Evolutionary conservation across 1,140 invertebrate genomes (phyloP).

Genomic region (Bacillus rossius): DNA sequence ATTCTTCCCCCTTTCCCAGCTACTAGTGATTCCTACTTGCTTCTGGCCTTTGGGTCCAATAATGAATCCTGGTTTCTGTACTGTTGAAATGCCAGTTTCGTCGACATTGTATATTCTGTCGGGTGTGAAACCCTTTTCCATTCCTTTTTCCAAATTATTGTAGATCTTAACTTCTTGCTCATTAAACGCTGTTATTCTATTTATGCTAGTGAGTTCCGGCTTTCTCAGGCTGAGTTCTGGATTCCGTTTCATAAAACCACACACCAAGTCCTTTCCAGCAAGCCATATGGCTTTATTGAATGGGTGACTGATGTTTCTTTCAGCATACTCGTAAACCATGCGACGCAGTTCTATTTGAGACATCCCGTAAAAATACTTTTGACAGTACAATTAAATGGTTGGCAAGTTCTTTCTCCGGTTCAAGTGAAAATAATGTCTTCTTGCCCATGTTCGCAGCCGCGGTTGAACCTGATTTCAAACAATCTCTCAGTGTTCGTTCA

Average conservation of each 20-base stretch:
- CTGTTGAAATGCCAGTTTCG: conserved; percentile 3
- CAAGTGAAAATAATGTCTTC: conserved; percentile 1
- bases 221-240: background rate
- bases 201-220: background rate
- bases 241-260: background rate
- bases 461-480: too few species aligned
- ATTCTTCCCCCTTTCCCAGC: conserved; percentile 30
- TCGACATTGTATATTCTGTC: conserved; percentile 8
- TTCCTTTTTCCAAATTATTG: background rate
- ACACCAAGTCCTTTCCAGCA: background rate
- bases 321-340: background rate
- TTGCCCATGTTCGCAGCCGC: too few species aligned
- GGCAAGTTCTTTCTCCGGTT: background rate
- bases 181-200: background rate
- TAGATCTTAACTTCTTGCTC: background rate
- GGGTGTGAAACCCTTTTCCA: background rate
- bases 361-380: background rate
- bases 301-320: background rate
- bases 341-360: background rate
- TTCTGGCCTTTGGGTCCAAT: conserved; percentile 25
- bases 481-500: background rate
- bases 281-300: background rate
- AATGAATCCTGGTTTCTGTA: background rate
- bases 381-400: background rate
- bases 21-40: conserved; percentile 34